A percentile compares a stretch with the other conserved stretches of the same genome.
Evolutionary conservation across 2,797 vertebrate genomes (phyloP).

Genomic region (Chloroceryle inda): DNA sequence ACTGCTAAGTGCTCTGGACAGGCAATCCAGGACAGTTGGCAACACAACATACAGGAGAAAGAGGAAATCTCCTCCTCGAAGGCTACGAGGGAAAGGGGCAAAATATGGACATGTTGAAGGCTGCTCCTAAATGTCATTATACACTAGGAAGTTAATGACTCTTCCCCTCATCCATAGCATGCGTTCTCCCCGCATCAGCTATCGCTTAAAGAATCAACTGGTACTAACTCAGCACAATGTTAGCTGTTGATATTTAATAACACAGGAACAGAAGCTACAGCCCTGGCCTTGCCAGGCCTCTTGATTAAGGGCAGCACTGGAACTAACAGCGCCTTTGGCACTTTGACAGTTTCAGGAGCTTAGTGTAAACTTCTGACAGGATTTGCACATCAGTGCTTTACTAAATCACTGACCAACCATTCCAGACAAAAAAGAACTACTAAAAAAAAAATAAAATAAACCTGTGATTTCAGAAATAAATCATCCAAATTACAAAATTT

Average conservation of each 20-base stretch:
- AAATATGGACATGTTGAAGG: not conserved
- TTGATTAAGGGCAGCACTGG: conserved; percentile 14
- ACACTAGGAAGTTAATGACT: conserved; percentile 24
- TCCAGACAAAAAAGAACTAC: not conserved
- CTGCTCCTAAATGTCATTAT: conserved; percentile 26
- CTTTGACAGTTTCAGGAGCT: conserved; percentile 15
- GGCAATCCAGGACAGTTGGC: not conserved
- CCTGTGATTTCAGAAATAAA: not conserved
- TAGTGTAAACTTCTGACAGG: not conserved
- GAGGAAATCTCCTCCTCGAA: conserved; percentile 22
- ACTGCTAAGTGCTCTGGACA: not conserved
- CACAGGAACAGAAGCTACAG: conserved; percentile 35
- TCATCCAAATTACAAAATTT: not conserved
- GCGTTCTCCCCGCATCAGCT: not conserved
- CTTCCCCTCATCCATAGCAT: not conserved
- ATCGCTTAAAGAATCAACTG: conserved; percentile 34
- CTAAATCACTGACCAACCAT: not conserved
- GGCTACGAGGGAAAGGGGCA: conserved; percentile 1
- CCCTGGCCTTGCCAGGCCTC: conserved; percentile 13
- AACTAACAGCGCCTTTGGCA: conserved; percentile 25
- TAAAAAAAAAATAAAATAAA: not conserved
- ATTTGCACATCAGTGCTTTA: not conserved
- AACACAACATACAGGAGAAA: not conserved
- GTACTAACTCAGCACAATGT: conserved; percentile 28
- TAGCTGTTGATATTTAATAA: conserved; percentile 62